Evolutionary conservation across 2,797 vertebrate genomes (phyloP).

Genomic region (Gymnocypris eckloni): DNA sequence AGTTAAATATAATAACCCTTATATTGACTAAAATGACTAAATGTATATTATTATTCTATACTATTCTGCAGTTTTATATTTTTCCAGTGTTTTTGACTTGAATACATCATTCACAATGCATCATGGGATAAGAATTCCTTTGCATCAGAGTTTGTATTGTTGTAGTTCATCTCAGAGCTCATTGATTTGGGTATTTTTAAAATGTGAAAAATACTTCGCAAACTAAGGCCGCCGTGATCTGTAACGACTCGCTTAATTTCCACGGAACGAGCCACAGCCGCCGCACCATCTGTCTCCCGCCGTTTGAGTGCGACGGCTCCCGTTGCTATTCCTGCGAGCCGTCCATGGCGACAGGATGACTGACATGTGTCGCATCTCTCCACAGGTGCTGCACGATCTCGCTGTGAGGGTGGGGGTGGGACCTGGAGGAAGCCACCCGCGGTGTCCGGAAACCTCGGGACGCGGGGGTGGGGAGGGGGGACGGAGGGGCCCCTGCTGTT

Average conservation of each 20-base stretch:
- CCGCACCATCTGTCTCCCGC: conserved; percentile 34
- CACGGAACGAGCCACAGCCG: conserved; percentile 1
- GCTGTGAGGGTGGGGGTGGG: conserved; percentile 50
- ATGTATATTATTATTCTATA: neutral
- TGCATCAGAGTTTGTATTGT: neutral
- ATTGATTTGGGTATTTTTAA: neutral
- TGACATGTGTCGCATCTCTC: conserved; percentile 47
- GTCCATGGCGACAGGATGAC: conserved; percentile 40
- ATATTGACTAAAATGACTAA: neutral
- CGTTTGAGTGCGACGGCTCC: conserved; percentile 6
- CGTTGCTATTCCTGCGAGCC: conserved; percentile 24
- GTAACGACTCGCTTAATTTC: conserved; percentile 23
- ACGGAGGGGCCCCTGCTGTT: conserved; percentile 49
- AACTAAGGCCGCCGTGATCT: neutral
- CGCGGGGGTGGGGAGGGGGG: conserved; percentile 38
- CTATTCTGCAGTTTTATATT: neutral
- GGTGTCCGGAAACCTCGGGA: conserved; percentile 48
- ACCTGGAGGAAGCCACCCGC: conserved; percentile 53
- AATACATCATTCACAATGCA: neutral
- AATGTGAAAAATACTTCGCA: neutral
- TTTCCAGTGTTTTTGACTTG: neutral
- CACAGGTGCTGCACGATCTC: conserved; percentile 59
- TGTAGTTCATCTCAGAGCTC: neutral
- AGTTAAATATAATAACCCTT: neutral
- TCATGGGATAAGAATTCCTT: neutral